These are phyloP conservation scores for Echeneis naucrates DNA, from an alignment of 2,797 vertebrate genomes.

Conservation along the genomic window DNA sequence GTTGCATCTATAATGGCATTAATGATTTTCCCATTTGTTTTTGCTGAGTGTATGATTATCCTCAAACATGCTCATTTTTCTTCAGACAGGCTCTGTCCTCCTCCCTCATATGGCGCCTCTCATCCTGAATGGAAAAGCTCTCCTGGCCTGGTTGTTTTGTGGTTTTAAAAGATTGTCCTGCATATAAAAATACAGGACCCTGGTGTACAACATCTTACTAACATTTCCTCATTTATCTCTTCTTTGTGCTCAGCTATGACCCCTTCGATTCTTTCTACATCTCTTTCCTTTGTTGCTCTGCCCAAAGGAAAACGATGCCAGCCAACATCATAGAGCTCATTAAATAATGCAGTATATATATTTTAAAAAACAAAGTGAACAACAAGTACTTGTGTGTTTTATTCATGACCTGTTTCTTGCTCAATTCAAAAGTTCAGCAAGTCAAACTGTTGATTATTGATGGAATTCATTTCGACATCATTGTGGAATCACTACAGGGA, in stretches of 20 bases:
- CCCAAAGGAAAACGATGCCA: too few species aligned
- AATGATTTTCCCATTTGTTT: slow-evolving; percentile 16
- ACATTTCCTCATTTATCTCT: neutral
- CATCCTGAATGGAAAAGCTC: slow-evolving; percentile 13
- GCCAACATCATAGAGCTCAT: too few species aligned
- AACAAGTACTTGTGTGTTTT: too few species aligned
- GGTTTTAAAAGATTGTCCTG: slow-evolving; percentile 8
- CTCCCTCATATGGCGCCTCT: neutral
- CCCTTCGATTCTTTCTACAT: too few species aligned
- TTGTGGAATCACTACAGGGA: too few species aligned
- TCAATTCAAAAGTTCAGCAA: too few species aligned
- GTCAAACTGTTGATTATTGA: too few species aligned
- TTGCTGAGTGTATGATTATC: slow-evolving; percentile 1
- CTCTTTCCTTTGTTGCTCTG: neutral
- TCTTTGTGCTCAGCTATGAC: too few species aligned
- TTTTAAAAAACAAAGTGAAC: too few species aligned
- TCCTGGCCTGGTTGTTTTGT: neutral
- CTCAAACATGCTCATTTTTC: slow-evolving; percentile 15
- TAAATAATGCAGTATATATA: too few species aligned
- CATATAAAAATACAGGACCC: neutral
- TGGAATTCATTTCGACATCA: too few species aligned
- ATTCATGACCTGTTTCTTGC: too few species aligned
- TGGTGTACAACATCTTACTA: neutral
- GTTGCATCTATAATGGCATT: slow-evolving; percentile 30
- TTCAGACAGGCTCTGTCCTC: neutral